phyloP scores from a whole-genome alignment of 1,140 invertebrate genomes.

The Pachyrhynchus sulphureomaculatus region DNA sequence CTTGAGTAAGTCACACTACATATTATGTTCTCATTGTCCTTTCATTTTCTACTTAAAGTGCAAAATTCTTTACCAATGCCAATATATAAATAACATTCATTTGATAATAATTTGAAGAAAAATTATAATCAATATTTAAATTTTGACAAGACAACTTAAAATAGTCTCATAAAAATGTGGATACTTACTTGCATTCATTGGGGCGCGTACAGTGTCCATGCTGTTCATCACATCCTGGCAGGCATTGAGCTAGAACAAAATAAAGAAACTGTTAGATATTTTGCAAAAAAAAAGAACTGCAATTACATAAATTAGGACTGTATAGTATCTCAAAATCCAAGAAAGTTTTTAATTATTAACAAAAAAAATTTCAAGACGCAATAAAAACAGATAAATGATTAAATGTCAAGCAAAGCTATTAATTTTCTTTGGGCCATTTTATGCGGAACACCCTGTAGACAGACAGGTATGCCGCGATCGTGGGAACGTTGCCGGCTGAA shows the following conservation, averaged over 20 bases:
- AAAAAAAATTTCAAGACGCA: too few relatives aligned
- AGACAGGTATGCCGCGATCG: conserved; percentile 48
- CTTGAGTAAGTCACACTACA: neutral
- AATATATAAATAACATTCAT: too few relatives aligned
- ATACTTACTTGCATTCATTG: conserved; percentile 94
- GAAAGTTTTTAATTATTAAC: too few relatives aligned
- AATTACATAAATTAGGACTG: too few relatives aligned
- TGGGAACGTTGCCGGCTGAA: conserved; percentile 48
- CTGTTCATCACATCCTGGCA: conserved; percentile 83
- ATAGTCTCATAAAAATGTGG: neutral
- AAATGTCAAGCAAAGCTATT: conserved; percentile 23
- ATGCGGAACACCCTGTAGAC: conserved; percentile 44
- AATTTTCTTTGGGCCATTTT: conserved; percentile 28
- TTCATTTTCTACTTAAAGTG: neutral
- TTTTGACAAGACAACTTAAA: too few relatives aligned
- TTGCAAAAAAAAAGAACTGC: too few relatives aligned
- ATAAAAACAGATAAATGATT: conserved; percentile 16
- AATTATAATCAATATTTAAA: too few relatives aligned
- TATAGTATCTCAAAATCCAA: too few relatives aligned
- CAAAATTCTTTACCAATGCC: neutral
- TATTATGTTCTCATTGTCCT: conserved; percentile 5
- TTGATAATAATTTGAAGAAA: too few relatives aligned
- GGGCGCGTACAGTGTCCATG: conserved; percentile 90
- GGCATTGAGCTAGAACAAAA: conserved; percentile 85
- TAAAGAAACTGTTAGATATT: conserved; percentile 44